Evolutionary conservation across 2,113 vertebrate genomes (phyloP), one percentile per base, ranked within the genome.

Genomic region (Cebidichthys violaceus): DNA sequence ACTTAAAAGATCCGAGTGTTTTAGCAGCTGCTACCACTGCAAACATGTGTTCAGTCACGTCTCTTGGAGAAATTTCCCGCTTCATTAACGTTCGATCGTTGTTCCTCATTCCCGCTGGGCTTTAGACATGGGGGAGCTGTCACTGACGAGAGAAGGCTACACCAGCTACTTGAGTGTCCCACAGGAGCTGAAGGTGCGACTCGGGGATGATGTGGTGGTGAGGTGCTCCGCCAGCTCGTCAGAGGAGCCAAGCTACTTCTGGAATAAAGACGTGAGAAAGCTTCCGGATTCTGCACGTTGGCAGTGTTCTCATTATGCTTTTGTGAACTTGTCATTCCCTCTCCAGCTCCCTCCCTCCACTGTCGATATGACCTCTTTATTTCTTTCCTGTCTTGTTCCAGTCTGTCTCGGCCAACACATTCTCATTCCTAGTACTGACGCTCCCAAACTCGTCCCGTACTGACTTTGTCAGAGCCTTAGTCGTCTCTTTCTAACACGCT

Each of bases 221-320:
- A 88, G 90, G 15, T 96, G 95, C 71, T 92, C 87, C 5, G 74
- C 90, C 72, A 86, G 88, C 29, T 89, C 94, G 9, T 96, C 95
- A 0, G 94, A 95, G 81, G 73, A 88, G 61, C 94, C 93, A 0
- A 77, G 6, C 39, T 94, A 90, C 90, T 89, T 4, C 77, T 96
- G 95, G 95, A 37, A 62, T 18, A 95, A 93, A 84, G 90, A 95
- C 88, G 95, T 96, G 84, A 92, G 86, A 61, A 54, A n/a, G 52
- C 62, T 13, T 55, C 1, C 1, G 52, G 41, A 77, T 29, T 45
- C 15, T 31, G 55, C 69, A 27, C 75, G 50, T 68, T 7, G 60
- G 27, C 54, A 17, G 43, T 61, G 60, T 73, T 61, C 81, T 75
- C 70, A 72, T 89, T 86, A 77, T 37, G 43, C 39, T 67, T 75